Evolutionary conservation across 2,797 vertebrate genomes (phyloP), one percentile per base, ranked within the genome.

Genomic region (Anomalospiza imberbis): DNA sequence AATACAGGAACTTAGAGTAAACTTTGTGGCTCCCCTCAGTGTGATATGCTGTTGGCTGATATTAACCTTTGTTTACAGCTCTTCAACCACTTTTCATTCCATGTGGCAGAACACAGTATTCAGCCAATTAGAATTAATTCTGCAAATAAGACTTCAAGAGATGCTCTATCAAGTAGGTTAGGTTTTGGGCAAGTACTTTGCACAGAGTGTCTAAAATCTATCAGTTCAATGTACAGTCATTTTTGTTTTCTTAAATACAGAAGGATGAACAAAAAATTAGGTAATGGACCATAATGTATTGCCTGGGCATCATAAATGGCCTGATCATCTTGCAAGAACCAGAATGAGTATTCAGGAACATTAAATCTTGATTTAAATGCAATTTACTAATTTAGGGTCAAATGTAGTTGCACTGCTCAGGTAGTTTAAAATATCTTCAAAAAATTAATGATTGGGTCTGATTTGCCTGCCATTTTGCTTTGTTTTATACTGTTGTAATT

Each of bases 81-180:
- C 76, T 94, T 94, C 82, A 96, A 40, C 79, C 70, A 40, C 70
- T 93, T 94, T 93, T 88, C 76, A 22, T 96, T 96, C 85, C 87
- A 40, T 84, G 79, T 93, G 92, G 89, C 92, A 89, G 87, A 80
- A 71, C 85, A 73, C 6, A 0, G 29, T 72, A 93, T 66, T 95
- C 89, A 92, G 55, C 85, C 89, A 93, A 61, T 96, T 95, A 95
- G 91, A 96, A 94, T 95, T 94, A 95, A 94, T 94, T 94, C 87
- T 91, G 60, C 74, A 91, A 82, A 86, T 89, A 94, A 90, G 70
- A 81, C 91, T 90, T 91, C 36, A 76, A 90, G 89, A 88, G 74
- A 61, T 82, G 73, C 48, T 86, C 1, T 81, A 42, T 86, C 55
- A 76, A 84, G 62, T 92, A 62, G 60, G 70, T 93, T 92, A 89